Conservation (phyloP, 2,797 vertebrate genomes). For the Darevskia nairensis region DNA sequence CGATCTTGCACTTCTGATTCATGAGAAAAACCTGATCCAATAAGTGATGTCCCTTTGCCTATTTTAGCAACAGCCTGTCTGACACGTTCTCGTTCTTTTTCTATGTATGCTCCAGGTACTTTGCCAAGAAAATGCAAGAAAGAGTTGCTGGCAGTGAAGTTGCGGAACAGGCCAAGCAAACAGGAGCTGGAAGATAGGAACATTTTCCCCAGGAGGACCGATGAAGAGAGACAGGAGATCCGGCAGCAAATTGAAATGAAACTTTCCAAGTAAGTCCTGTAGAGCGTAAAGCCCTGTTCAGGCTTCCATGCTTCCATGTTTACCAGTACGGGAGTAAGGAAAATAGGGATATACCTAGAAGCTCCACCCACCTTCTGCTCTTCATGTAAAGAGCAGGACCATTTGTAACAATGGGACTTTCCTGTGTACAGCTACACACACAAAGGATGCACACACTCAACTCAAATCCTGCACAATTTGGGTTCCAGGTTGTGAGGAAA, state of each 20-base stretch:
- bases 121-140: slow-evolving; percentile 94
- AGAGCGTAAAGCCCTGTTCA: background rate
- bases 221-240: slow-evolving; percentile 94
- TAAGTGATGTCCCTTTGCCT: slow-evolving; percentile 14
- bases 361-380: too few relatives aligned
- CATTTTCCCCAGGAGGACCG: slow-evolving; percentile 94
- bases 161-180: slow-evolving; percentile 94
- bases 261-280: slow-evolving; percentile 92
- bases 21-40: background rate
- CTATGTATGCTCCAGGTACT: slow-evolving; percentile 81
- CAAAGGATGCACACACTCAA: too few relatives aligned
- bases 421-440: too few relatives aligned
- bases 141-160: slow-evolving; percentile 93
- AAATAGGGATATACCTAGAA: too few relatives aligned
- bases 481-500: too few relatives aligned
- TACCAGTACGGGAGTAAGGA: too few relatives aligned
- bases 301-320: too few relatives aligned
- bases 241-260: slow-evolving; percentile 97
- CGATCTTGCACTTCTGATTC: background rate
- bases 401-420: too few relatives aligned
- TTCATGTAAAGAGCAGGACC: too few relatives aligned
- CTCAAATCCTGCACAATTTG: too few relatives aligned
- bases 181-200: slow-evolving; percentile 97
- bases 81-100: slow-evolving; percentile 49
- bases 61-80: slow-evolving; percentile 31